These are phyloP conservation scores for Onychostoma macrolepis DNA, from an alignment of 2,113 vertebrate genomes.

Conservation along the genomic window DNA sequence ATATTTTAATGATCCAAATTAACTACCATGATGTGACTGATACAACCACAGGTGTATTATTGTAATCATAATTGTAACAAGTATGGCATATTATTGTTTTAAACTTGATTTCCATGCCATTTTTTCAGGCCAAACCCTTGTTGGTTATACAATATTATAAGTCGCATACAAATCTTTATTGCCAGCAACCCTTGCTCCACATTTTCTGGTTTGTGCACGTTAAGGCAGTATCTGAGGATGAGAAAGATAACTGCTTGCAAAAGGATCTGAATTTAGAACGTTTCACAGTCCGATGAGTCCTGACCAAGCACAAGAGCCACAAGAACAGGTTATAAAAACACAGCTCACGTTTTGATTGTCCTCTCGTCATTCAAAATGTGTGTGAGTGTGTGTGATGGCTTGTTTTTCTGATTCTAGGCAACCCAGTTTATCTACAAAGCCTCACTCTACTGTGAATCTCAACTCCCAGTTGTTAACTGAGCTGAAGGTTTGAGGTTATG, in stretches of 20 bases:
- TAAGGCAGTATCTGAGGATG: conserved; percentile 34
- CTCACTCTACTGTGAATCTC: not conserved
- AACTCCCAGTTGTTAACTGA: not conserved
- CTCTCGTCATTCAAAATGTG: not conserved
- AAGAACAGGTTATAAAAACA: conserved; percentile 20
- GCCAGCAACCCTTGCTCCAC: not conserved
- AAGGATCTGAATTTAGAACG: conserved; percentile 56
- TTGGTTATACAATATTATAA: not conserved
- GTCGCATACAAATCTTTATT: not conserved
- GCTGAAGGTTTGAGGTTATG: conserved; percentile 10
- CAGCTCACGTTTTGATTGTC: not conserved
- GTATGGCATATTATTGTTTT: not conserved
- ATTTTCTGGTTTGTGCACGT: conserved; percentile 40
- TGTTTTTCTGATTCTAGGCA: not conserved
- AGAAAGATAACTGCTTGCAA: conserved; percentile 45
- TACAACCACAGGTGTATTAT: not conserved
- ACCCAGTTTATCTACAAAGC: conserved; percentile 15
- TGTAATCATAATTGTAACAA: not conserved
- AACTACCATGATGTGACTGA: not conserved
- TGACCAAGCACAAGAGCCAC: conserved; percentile 49
- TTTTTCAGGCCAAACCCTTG: not conserved
- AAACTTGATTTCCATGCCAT: not conserved
- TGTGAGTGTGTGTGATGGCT: not conserved
- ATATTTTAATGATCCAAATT: not conserved
- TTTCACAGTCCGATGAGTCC: conserved; percentile 60